Percentiles rank a stretch among this genome's conserved stretches.
Evolutionary conservation across 2,113 vertebrate species (phyloP).

Genomic region (Callopanchax toddi): DNA sequence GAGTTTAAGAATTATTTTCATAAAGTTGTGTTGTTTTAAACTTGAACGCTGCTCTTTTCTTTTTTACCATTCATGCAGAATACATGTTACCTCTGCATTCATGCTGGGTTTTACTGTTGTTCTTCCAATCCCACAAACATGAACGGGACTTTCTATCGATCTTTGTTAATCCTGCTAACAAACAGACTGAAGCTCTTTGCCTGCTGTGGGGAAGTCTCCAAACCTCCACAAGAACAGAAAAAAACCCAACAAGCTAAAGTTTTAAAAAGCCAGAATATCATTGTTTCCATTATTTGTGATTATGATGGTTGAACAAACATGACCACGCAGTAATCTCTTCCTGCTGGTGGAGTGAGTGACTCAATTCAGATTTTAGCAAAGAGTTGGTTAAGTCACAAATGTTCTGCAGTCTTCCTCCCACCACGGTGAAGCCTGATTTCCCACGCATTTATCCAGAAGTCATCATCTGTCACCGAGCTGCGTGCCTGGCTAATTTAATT

Average conservation of each 20-base stretch:
- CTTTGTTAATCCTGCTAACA: slow-evolving; percentile 28
- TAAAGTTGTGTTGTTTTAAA: no score
- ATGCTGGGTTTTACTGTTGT: slow-evolving; percentile 25
- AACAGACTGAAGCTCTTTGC: slow-evolving; percentile 18
- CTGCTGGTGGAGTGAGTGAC: slow-evolving; percentile 15
- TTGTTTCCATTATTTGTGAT: slow-evolving; percentile 12
- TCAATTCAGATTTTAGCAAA: slow-evolving; percentile 13
- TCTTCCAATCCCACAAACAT: slow-evolving; percentile 17
- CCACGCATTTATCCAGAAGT: slow-evolving; percentile 37
- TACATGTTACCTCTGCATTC: slow-evolving; percentile 7
- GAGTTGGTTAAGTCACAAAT: slow-evolving; percentile 29
- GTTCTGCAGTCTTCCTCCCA: slow-evolving; percentile 15
- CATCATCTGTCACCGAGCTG: slow-evolving; percentile 44
- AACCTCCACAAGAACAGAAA: slow-evolving; percentile 4
- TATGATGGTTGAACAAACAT: slow-evolving; percentile 6
- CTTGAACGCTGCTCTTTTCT: no score
- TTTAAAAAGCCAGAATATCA: not conserved
- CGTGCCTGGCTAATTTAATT: slow-evolving; percentile 58
- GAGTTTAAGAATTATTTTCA: not conserved
- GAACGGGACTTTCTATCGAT: slow-evolving; percentile 14
- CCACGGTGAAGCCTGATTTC: slow-evolving; percentile 16
- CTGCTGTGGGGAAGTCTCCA: slow-evolving; percentile 11
- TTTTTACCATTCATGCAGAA: no score
- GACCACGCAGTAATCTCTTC: not conserved
- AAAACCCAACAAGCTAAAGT: slow-evolving; percentile 6